Base-by-base conservation (phyloP, 2,797 vertebrate species). In the Euthynnus affinis region DNA sequence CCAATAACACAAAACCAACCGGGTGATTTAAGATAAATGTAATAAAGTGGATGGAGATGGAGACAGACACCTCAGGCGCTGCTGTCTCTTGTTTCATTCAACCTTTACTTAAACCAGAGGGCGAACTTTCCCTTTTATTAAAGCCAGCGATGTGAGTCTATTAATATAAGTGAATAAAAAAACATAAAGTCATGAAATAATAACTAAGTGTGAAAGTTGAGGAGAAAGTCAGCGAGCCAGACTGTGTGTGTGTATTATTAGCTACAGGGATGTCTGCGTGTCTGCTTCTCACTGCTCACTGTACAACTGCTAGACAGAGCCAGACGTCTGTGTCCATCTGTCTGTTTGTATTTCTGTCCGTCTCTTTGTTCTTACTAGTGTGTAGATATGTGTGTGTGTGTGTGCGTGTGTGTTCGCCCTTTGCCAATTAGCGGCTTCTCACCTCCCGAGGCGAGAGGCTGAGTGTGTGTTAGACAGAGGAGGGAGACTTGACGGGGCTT, bases 351-450 rank as follows among this genome's bases (percentile, higher is more conserved):
- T 73, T 69, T 76, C 71, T 80, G 77, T 88, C 72, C 72, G 80
- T 78, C 66, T 85, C 62, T 87, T 71, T 83, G 71, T 87, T 77
- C 74, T 17, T 67, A 57, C 34, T 17, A 44, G 49, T 48, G 59
- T 60, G 53, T 59, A 13, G 40, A 48, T 49, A 65, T 57, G 46
- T 59, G 37, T 34, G 18, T 52, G 20, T 51, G 37, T 66, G 22
- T 72, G 40, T 65, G 52, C 61, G 70, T 59, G 68, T 66, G 74
- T 68, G 72, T 89, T 87, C 82, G 34, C 84, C 87, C 86, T 85
- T 88, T 91, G 88, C 90, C 91, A 93, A 94, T 94, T 93, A 94
- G 93, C 88, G 14, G 88, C 83, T 91, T 93, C 86, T 87, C 92
- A 91, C 92, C 88, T 91, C 89, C 84, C 2, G 66, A 89, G 88